phyloP scores from a whole-genome alignment of 2,888 invertebrate genomes.

The Eucera pruinosa region DNA sequence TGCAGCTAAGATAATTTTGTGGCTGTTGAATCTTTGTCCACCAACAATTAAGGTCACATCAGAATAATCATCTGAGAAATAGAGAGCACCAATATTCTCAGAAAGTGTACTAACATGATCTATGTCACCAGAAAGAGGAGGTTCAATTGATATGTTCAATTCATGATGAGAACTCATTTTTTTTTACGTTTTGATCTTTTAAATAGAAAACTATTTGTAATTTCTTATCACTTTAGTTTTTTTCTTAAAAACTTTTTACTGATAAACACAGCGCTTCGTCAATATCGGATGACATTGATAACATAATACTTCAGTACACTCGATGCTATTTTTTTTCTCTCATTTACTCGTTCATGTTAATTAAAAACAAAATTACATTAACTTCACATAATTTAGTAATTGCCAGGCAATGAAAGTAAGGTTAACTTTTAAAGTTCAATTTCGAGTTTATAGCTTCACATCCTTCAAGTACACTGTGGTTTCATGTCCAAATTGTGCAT shows the following conservation, averaged over 20 bases:
- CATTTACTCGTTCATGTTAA: background rate
- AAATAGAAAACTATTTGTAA: background rate
- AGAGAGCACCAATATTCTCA: slow-evolving; percentile 94
- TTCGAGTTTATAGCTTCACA: slow-evolving; percentile 12
- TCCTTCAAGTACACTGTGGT: slow-evolving; percentile 1
- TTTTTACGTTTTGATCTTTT: slow-evolving; percentile 4
- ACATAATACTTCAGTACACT: slow-evolving; percentile 13
- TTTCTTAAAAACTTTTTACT: slow-evolving; percentile 4
- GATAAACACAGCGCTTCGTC: slow-evolving; percentile 13
- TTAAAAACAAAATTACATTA: slow-evolving; percentile 2
- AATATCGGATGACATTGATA: slow-evolving; percentile 5
- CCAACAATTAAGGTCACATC: slow-evolving; percentile 96
- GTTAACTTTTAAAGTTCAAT: slow-evolving; percentile 25
- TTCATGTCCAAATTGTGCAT: slow-evolving; percentile 3
- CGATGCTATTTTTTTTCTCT: background rate
- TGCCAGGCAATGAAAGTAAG: slow-evolving; percentile 1
- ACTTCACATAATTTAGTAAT: slow-evolving; percentile 6
- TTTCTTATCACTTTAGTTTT: background rate
- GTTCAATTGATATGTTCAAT: slow-evolving; percentile 58
- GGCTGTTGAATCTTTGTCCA: slow-evolving; percentile 88
- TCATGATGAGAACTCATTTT: slow-evolving; percentile 81
- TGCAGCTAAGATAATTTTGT: slow-evolving; percentile 95
- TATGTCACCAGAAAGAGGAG: slow-evolving; percentile 86
- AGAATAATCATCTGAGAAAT: slow-evolving; percentile 94
- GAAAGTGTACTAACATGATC: slow-evolving; percentile 90